Base-by-base conservation (phyloP, 2,888 invertebrate species). In the Leucophenga montana region DNA sequence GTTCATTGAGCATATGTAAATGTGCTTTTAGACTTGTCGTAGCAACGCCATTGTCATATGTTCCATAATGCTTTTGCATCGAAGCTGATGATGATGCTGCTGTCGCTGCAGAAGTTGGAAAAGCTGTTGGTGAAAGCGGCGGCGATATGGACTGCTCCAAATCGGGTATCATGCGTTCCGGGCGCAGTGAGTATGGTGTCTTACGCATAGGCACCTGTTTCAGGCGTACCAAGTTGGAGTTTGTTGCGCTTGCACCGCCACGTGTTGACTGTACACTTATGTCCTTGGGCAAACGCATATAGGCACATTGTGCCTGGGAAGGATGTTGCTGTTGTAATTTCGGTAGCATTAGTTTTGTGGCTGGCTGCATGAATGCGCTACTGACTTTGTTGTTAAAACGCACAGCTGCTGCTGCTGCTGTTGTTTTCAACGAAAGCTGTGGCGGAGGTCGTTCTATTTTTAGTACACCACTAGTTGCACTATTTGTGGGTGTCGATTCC, bases 91-190 rank as follows among this genome's bases (percentile, higher is more conserved):
- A 56, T 81, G 67, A 9, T 27, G 54, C 13, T 54, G 66, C 20
- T n/a, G n/a, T n/a, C n/a, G n/a, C n/a, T n/a, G 27, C 5, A 5
- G 77, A 73, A 71, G 68, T 77, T 68, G 16, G 73, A 53, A 33
- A 3, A 27, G 2, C 4, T 27, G 27, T 72, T 62, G 54, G 73
- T 16, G 81, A 73, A n/a, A 79, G 77, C 8, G 86, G 86, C 3
- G 87, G 86, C 27, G 86, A 78, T 66, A 78, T 70, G 3, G 83
- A 77, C 46, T 77, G 76, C 11, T 83, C 82, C 11, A 85, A 67
- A 68, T 86, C 85, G 27, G 87, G 82, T 72, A 85, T 80, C 72
- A 79, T 78, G 13, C 86, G 80, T 11, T 85, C 85, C 0, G 85
- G 83, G 1, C 86, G 77, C 69, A 85, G 67, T 1, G 78, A 79